Evolutionary conservation across 2,113 vertebrate species (phyloP), one percentile per base, ranked within the genome.

Genomic region (Phocoena sinus): DNA sequence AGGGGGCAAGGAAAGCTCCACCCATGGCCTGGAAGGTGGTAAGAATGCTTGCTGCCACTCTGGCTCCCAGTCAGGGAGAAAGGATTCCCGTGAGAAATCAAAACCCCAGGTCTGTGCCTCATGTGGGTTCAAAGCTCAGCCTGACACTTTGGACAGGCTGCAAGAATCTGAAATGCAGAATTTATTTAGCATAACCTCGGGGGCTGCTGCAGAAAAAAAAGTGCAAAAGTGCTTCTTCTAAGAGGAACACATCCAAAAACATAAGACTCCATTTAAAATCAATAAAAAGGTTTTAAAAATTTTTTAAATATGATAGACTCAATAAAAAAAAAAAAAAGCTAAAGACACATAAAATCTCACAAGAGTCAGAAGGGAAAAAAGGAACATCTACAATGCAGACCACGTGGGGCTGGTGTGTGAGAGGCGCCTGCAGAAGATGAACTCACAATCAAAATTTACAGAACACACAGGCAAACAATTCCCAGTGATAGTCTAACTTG

Each of bases 401-500:
- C 10, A 38, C 53, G 31, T 26, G 31, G 18, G 36, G 36, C 14
- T 4, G 5, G 23, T 18, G 14, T 1, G 71, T 2, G 5, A 65
- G 31, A 26, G 12, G 18, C 13, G 5, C 1, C 3, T 1, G 5
- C 10, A 28, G 31, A 73, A 47, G 58, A 63, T 56, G 41, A 77
- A 56, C 38, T 93, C 67, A 60, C 20, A 33, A 25, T 86, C 41
- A 62, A 56, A 77, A 89, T 28, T 20, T 3, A 31, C 11, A 58
- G 76, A 79, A 53, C n/a, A 11, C 71, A 50, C 58, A 44, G 47
- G 56, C 41, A 47, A 67, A 68, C 14, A 1, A 10, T 18, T 58
- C 3, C 26, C 44, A 41, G 4, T 1, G 21, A 47, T 8, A 28
- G 15, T 8, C 8, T 2, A 6, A 26, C 18, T 6, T 11, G 21